A percentile compares a stretch with the other conserved stretches of the same genome.
Conservation (phyloP, 2,797 vertebrate genomes). For the Falco naumanni region DNA sequence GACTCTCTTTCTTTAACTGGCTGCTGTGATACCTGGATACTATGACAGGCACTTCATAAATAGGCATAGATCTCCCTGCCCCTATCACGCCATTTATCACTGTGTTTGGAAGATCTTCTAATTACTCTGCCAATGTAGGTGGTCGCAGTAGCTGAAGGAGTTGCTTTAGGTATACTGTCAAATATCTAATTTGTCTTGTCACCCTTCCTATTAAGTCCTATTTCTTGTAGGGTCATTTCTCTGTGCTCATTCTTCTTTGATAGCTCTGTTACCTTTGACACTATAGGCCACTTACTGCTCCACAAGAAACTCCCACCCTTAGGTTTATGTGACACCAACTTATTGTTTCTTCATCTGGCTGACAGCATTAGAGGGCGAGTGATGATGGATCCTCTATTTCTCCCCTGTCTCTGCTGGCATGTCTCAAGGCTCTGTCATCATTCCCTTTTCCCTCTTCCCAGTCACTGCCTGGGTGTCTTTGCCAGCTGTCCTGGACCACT, state of each 20-base stretch:
- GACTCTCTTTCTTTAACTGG: not conserved
- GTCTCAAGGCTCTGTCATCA: constrained; percentile 17
- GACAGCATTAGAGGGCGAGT: constrained; percentile 14
- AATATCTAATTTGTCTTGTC: constrained; percentile 70
- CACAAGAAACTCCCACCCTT: constrained; percentile 33
- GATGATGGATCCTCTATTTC: constrained; percentile 30
- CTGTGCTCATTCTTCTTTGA: constrained; percentile 58
- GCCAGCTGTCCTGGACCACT: not conserved
- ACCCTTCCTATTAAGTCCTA: constrained; percentile 46
- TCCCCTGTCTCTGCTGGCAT: not conserved
- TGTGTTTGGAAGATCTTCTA: constrained; percentile 66
- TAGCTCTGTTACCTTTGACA: constrained; percentile 67
- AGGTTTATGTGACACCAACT: constrained; percentile 36
- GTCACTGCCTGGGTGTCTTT: not conserved
- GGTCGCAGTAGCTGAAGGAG: constrained; percentile 63
- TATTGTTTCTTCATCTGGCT: constrained; percentile 28
- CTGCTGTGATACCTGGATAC: not conserved
- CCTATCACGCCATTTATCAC: constrained; percentile 65
- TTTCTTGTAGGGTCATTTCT: constrained; percentile 65
- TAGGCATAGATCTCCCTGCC: constrained; percentile 49
- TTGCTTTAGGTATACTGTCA: constrained; percentile 63
- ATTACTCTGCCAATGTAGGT: constrained; percentile 71
- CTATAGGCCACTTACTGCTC: not conserved
- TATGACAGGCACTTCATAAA: constrained; percentile 61
- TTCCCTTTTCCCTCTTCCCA: not conserved